Evolutionary conservation across 53 echinoderm and acorn worm species (phyloP), one percentile per base, ranked within the genome.

Genomic region (Holothuria scabra): DNA sequence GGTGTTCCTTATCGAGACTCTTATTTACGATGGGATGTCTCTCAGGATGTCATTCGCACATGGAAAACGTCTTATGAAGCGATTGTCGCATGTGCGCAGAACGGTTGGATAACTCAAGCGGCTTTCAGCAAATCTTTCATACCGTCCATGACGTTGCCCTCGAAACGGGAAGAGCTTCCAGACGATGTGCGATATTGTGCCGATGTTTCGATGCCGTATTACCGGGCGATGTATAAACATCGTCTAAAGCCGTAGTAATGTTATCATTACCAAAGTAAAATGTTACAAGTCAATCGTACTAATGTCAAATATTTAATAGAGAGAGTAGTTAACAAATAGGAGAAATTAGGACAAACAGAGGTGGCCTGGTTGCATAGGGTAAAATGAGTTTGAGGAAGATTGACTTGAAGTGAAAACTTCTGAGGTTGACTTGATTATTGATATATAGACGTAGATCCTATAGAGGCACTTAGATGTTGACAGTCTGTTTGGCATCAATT

Each of bases 51-150:
- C 25, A 76, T 76, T 28, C 65, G 76, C 33, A 64, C 74, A 0
- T 85, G 85, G 85, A 81, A 81, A 19, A 81, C 82, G 82, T 81
- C 82, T 5, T 81, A 81, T 28, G 82, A 81, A 64, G 82, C 62
- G 14, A 85, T 85, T 9, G 85, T 76, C 26, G 76, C 85, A 25
- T 75, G 59, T 63, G 62, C 85, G 3, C 58, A 76, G 52, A 59
- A 76, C 44, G 59, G 85, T 57, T 76, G 85, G 85, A 67, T 85
- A 61, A 75, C 76, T 21, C 62, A 81, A 46, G 82, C 82, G 5
- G 82, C 82, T 12, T n/a, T 35, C 41, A 81, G 82, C 44, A 22
- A 61, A 25, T 23, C 62, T 2, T 81, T 81, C 29, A 28, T 19
- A 24, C 30, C 35, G n/a, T 76, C 85, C 23, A 1, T 24, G 8